Evolutionary conservation across 2,797 vertebrate species (phyloP).

Genomic region (Pelobates cultripes): DNA sequence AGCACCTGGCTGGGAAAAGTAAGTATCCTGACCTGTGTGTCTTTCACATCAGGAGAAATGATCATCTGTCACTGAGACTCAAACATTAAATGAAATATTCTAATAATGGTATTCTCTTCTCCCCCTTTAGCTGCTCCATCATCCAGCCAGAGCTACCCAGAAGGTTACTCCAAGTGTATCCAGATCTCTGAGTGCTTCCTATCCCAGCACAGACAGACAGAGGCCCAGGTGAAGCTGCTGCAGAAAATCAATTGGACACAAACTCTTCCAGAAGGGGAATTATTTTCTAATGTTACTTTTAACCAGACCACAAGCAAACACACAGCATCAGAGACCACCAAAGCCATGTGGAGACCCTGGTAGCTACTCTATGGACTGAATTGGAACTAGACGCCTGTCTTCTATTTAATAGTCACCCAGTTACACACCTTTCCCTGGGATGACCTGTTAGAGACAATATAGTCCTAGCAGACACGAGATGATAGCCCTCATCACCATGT

Average conservation of each 20-base stretch:
- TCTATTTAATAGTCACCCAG: too few species aligned
- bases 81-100: not conserved
- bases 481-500: too few species aligned
- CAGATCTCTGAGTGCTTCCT: constrained; percentile 82
- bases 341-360: constrained; percentile 82
- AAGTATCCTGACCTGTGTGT: constrained; percentile 41
- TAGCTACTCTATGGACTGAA: constrained; percentile 59
- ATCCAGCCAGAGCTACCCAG: constrained; percentile 62
- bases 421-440: too few species aligned
- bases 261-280: constrained; percentile 24
- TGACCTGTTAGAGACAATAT: too few species aligned
- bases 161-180: constrained; percentile 80
- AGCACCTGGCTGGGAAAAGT: constrained; percentile 64
- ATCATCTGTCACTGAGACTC: not conserved
- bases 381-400: too few species aligned
- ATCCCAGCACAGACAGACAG: constrained; percentile 76
- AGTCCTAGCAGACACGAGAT: too few species aligned
- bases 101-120: constrained; percentile 4
- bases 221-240: constrained; percentile 71
- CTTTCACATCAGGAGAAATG: too few species aligned
- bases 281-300: not conserved
- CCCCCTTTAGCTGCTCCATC: constrained; percentile 29
- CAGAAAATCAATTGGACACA: constrained; percentile 64
- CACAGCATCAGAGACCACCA: constrained; percentile 55
- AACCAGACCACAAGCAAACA: constrained; percentile 15